Evolutionary conservation across 2,797 vertebrate species (phyloP).

Genomic region (Rhyacichthys aspro): DNA sequence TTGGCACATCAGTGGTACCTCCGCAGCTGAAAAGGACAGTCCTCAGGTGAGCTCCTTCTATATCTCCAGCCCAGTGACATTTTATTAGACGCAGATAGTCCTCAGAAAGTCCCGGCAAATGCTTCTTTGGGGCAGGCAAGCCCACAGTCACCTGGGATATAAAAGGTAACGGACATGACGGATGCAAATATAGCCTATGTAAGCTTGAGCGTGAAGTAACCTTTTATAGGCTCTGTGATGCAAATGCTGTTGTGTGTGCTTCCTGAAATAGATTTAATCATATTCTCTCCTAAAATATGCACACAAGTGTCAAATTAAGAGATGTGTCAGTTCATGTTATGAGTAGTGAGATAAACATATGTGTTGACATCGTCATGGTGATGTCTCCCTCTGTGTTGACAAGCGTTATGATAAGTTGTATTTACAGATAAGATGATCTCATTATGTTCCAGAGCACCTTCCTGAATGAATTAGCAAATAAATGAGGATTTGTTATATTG

Average conservation of each 20-base stretch:
- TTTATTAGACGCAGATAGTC: constrained; percentile 58
- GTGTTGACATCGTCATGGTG: constrained; percentile 17
- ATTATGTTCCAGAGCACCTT: constrained; percentile 21
- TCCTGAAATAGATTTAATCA: not conserved
- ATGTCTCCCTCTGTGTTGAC: constrained; percentile 16
- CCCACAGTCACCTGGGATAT: constrained; percentile 39
- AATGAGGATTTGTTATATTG: constrained; percentile 4
- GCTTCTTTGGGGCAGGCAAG: constrained; percentile 27
- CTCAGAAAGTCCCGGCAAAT: constrained; percentile 44
- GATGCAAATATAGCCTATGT: not conserved
- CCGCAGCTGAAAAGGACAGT: constrained; percentile 45
- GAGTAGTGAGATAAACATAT: constrained; percentile 1
- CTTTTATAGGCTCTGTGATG: constrained; percentile 49
- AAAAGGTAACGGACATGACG: constrained; percentile 3
- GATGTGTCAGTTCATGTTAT: not conserved
- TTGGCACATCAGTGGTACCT: constrained; percentile 52
- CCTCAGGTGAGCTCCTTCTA: constrained; percentile 48
- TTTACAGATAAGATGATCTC: constrained; percentile 28
- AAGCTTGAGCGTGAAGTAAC: too few species aligned
- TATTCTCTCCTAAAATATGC: not conserved
- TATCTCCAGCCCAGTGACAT: constrained; percentile 63
- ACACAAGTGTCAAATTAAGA: not conserved
- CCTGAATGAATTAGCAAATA: constrained; percentile 26
- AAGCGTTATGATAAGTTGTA: constrained; percentile 29
- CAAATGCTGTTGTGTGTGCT: constrained; percentile 17